Conservation (phyloP, 1,140 invertebrate genomes). For the Drosophila pseudoobscura region DNA sequence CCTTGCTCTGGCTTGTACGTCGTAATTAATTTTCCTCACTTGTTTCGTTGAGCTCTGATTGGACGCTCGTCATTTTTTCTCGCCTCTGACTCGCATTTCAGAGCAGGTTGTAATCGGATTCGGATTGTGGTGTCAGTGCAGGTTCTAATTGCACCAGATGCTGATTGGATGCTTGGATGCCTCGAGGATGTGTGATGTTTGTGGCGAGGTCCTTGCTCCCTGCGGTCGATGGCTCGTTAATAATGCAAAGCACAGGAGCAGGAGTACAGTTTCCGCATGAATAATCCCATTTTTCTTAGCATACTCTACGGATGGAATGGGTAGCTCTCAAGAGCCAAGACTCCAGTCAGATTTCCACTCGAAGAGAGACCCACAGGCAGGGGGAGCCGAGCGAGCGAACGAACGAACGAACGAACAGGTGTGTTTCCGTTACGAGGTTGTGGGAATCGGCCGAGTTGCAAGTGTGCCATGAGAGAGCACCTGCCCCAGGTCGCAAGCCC, state of each 20-base stretch:
- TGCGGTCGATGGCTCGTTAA: conserved; percentile 34
- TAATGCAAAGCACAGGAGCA: conserved; percentile 34
- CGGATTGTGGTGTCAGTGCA: conserved; percentile 45
- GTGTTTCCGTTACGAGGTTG: conserved; percentile 34
- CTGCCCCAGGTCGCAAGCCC: conserved; percentile 13
- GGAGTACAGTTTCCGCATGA: conserved; percentile 24
- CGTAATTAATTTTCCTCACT: conserved; percentile 35
- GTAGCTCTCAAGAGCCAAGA: conserved; percentile 9
- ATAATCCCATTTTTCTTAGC: conserved; percentile 35
- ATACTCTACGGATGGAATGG: conserved; percentile 26
- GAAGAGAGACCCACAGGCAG: not conserved
- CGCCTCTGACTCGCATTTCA: not conserved
- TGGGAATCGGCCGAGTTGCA: conserved; percentile 29
- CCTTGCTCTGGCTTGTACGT: not conserved
- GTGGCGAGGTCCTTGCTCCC: conserved; percentile 48
- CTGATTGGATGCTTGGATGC: not conserved
- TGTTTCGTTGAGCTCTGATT: conserved; percentile 10
- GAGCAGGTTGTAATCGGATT: too few relatives aligned
- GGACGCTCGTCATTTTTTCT: too few relatives aligned
- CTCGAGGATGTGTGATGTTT: not conserved
- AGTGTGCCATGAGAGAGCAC: conserved; percentile 35
- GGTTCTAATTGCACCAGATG: conserved; percentile 52
- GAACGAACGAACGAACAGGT: conserved; percentile 5
- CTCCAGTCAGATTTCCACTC: conserved; percentile 6
- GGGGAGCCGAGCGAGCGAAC: not conserved